Base-by-base conservation (phyloP, 2,888 invertebrate genomes). In the Parelbella ahira region DNA sequence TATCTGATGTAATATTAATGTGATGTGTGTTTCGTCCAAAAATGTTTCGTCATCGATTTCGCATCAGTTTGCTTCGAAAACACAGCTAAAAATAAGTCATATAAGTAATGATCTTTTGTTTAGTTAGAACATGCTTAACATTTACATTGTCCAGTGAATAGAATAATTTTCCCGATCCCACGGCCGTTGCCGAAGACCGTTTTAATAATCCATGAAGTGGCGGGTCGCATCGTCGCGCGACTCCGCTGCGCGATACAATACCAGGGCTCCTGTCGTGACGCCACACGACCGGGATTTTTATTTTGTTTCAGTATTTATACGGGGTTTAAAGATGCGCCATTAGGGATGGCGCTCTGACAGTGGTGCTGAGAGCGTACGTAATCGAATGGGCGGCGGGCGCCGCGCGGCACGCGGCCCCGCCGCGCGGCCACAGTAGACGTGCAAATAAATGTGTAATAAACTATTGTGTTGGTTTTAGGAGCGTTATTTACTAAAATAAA, bases 361-460 rank as follows among this genome's bases (percentile, higher is more conserved):
- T 81, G 73, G 76, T 60, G 78, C 68, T 74, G 68, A 65, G 63
- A 56, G 63, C 54, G 60, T 47, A 62, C 21, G 63, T 84, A 84
- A 86, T 87, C 86, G 82, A 86, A 86, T 80, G 76, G 82, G 81
- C 80, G 78, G 71, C 70, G 77, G 73, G 73, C 72, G 70, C 60
- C 56, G 52, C 56, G 52, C 58, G 73, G 63, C 86, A 82, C 83
- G 79, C 80, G 84, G 71, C 79, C 66, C 50, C 56, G 51, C 61
- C 53, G 52, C 56, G 53, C 53, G 55, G 51, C 56, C 53, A 56
- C 55, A 65, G 66, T 56, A 60, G 68, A 73, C 68, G 72, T 67
- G 74, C 65, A 69, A 73, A 77, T 80, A 77, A 79, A 82, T 66
- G 60, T 60, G 63, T 69, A 68, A 74, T 77, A 66, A 69, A 72